Base-by-base conservation (phyloP, 2,888 invertebrate species). In the Dinocampus coccinellae region DNA sequence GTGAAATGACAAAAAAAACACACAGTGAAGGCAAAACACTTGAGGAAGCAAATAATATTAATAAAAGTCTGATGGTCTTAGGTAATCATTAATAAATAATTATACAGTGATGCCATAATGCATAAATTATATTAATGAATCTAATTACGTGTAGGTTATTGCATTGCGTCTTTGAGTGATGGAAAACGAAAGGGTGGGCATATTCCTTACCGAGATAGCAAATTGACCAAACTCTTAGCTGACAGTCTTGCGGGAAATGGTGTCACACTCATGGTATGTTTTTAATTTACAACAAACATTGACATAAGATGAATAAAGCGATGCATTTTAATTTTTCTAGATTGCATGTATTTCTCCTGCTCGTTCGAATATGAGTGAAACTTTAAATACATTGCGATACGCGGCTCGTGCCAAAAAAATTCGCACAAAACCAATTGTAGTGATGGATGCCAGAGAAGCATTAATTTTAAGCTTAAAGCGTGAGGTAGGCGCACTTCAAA, bases 31-130 rank as follows among this genome's bases (percentile, higher is more conserved):
- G 94, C 63, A 96, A 94, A 87, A 96, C 95, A 0, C 87, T 97
- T 76, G 95, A 96, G 83, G 98, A 98, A 85, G 97, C 97, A 0
- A 98, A 98, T 84, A 98, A 97, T 87, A 98, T 98, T 77, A 98
- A 98, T 85, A 95, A 97, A 85, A 97, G 97, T 84, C 90, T 98
- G 0, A 95, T 98, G 93, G 97, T 97, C 4, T 88, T 98, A 79
- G 97, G 96, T 94, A 83, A 90, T 89, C 76, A 20, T 63, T n/a
- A 9, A 20, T 29, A 16, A n/a, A 22, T 10, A 22, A 24, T 4
- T n/a, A 55, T 42, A 10, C 42, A 36, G 4, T 22, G 9, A 47
- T 29, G 20, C 10, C 33, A 34, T 53, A 20, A 36, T 36, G 36
- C 7, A 2, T 26, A 1, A n/a, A 42, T 16, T 13, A 13, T 42